Evolutionary conservation across 2,888 invertebrate species (phyloP).

Genomic region (Mantis religiosa): DNA sequence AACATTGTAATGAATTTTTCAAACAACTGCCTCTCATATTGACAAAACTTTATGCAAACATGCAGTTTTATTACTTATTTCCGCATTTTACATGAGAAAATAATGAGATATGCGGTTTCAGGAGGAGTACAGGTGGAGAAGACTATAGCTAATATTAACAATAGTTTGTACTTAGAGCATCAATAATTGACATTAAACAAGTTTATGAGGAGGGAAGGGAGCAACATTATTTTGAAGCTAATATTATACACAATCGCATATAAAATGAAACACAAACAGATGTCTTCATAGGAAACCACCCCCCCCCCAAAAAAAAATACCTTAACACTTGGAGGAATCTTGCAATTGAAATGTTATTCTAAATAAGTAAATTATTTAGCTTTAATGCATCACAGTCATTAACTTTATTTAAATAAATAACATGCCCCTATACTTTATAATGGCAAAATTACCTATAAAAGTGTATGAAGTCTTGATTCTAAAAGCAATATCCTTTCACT

Average conservation of each 20-base stretch:
- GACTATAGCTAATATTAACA: background rate
- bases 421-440: background rate
- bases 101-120: background rate
- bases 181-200: background rate
- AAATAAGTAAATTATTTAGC: too few relatives aligned
- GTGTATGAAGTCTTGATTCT: background rate
- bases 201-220: background rate
- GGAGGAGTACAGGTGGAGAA: background rate
- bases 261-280: background rate
- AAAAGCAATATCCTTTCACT: too few relatives aligned
- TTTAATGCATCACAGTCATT: too few relatives aligned
- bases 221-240: background rate
- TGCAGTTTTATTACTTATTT: background rate
- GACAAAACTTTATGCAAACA: background rate
- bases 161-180: slow-evolving; percentile 1
- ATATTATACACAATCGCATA: background rate
- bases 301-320: too few relatives aligned
- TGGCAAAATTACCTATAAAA: background rate
- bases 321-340: too few relatives aligned
- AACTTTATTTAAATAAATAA: background rate
- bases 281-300: background rate
- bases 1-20: background rate
- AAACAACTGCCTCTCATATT: background rate
- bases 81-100: background rate
- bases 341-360: too few relatives aligned